Evolutionary conservation across 2,888 invertebrate genomes (phyloP), one percentile per base, ranked within the genome.

Genomic region (Laspeyria flexula): DNA sequence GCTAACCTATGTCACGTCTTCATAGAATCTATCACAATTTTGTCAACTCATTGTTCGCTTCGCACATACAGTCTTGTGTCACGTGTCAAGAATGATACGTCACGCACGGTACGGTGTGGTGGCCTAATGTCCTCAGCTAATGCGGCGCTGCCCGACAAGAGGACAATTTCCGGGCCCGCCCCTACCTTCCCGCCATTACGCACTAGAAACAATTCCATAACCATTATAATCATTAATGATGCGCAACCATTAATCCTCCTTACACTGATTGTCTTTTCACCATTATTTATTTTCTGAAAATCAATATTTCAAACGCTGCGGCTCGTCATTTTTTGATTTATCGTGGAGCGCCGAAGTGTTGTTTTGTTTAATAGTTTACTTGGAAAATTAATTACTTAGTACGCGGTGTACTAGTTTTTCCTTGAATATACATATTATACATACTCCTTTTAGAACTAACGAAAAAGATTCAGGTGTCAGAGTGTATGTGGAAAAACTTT

Each of bases 111-210:
- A 76, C 71, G 65, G 62, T 55, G 69, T 63, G 71, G 62, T 72
- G 75, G 79, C 80, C 84, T 90, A 90, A 88, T 89, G 88, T 88
- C 85, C 84, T 81, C 82, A 58, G 73, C 84, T 90, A 90, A 90
- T 90, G 90, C 79, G 80, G 69, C 81, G 78, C 77, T 80, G 80
- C 74, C 73, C 85, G 84, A 86, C 85, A 87, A 88, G 86, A 89
- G 85, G 86, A 89, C 88, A 88, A 91, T 90, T 91, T 91, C 90
- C 90, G 88, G 88, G 65, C 80, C 77, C 81, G 79, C 83, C 88
- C 89, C 86, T 78, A 81, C 85, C 85, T 86, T 82, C 77, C 86
- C 80, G 77, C 78, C 81, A 86, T 87, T 86, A 86, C 79, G 79
- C 78, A 79, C 80, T 86, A 84, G 81, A 88, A 88, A 90, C 87